These are phyloP conservation scores for Melanostoma scalare DNA, from an alignment of 2,888 invertebrate genomes.

Conservation along the genomic window DNA sequence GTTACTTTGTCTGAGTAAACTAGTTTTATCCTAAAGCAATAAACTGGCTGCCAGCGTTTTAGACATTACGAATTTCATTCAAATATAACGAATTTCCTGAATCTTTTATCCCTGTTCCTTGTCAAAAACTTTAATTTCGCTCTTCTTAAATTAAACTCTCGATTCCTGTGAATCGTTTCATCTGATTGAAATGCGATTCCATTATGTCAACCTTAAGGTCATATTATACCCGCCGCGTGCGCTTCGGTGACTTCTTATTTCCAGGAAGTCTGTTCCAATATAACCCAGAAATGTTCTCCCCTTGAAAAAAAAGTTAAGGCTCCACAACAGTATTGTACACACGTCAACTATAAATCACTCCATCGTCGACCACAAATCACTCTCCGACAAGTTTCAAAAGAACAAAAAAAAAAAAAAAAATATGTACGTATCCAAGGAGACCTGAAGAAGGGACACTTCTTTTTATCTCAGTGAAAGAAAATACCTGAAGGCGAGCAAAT, in stretches of 20 bases:
- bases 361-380: constrained; percentile 74
- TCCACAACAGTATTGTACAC: constrained; percentile 68
- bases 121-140: no score
- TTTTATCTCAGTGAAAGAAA: constrained; percentile 57
- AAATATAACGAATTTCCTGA: no score
- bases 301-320: constrained; percentile 9
- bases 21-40: no score
- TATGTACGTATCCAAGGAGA: not conserved
- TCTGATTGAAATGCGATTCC: constrained; percentile 63
- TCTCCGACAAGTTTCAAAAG: constrained; percentile 71
- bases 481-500: constrained; percentile 74
- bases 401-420: constrained; percentile 32
- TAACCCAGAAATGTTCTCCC: constrained; percentile 20
- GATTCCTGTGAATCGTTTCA: not conserved
- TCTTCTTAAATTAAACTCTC: no score
- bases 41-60: no score
- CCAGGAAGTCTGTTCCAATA: constrained; percentile 58
- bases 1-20: no score
- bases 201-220: constrained; percentile 61
- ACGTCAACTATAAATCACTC: constrained; percentile 73
- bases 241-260: constrained; percentile 46
- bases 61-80: no score
- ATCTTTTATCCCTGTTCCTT: no score
- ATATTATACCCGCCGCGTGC: constrained; percentile 39
- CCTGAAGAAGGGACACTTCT: constrained; percentile 12